Evolutionary conservation across 2,797 vertebrate genomes (phyloP).

Genomic region (Peromyscus eremicus): DNA sequence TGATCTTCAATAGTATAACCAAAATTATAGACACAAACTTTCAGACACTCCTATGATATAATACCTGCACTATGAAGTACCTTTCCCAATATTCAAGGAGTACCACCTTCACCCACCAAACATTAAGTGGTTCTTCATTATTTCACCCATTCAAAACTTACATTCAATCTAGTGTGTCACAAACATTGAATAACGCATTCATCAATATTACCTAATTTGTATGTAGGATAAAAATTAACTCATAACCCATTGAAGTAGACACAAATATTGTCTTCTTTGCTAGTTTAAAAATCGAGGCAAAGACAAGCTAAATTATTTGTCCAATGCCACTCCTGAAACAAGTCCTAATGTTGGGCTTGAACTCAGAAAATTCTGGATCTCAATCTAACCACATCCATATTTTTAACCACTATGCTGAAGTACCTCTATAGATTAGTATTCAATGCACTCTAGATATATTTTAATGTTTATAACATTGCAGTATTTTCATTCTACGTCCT

Average conservation of each 20-base stretch:
- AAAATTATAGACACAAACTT: neutral
- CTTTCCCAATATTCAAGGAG: neutral
- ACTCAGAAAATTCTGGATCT: neutral
- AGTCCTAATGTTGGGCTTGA: neutral
- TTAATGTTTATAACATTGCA: neutral
- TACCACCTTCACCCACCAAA: neutral
- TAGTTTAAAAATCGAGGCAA: neutral
- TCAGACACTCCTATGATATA: neutral
- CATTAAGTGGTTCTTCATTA: neutral
- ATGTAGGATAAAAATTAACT: conserved; percentile 17
- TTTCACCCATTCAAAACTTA: conserved; percentile 35
- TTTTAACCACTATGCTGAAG: neutral
- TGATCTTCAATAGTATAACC: neutral
- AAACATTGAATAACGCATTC: neutral
- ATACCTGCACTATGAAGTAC: neutral
- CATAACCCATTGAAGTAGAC: neutral
- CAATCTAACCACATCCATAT: neutral
- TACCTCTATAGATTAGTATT: neutral
- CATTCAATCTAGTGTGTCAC: neutral
- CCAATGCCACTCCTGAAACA: neutral
- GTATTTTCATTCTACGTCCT: neutral
- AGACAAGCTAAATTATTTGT: neutral
- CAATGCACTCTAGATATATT: neutral
- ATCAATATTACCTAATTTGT: conserved; percentile 43
- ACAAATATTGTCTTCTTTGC: neutral